Evolutionary conservation across 2,797 vertebrate genomes (phyloP), one percentile per base, ranked within the genome.

Genomic region (Spatula versicolor): DNA sequence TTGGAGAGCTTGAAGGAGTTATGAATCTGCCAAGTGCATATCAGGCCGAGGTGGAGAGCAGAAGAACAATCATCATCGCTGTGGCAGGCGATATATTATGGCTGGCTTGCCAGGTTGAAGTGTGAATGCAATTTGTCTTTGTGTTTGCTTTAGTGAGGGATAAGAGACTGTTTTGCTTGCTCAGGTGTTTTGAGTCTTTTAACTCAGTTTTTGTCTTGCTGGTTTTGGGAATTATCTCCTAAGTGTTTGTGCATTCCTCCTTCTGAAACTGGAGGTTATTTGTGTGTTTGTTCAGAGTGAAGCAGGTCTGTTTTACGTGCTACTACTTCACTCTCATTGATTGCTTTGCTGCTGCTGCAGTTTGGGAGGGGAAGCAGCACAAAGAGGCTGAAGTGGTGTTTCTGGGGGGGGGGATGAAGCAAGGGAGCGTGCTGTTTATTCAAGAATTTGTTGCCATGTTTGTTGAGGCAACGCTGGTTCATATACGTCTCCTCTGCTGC

Each of bases 181-280:
- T 95, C 95, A 94, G 89, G 95, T 94, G 92, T 95, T 97, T 86
- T 90, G 76, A 59, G 72, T 73, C 85, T 90, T 92, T 95, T 75
- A 82, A 87, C 89, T 88, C 73, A 86, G 62, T 88, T 73, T 95
- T 95, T 94, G 66, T 92, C 88, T 95, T 73, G 64, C 80, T 60
- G 45, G 81, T 64, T 64, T 92, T 95, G 82, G 75, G 88, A 93
- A 95, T 97, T 96, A 55, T 12, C 80, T 96, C 82, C 68, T 66
- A 88, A 92, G 90, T 86, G 83, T 92, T 96, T 95, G 84, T 94
- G 74, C 95, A 92, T 95, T 95, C 93, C 85, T 86, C 50, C 39
- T 83, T 15, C 74, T 90, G 83, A 90, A 88, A 86, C 66, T 79
- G 77, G 76, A 81, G 90, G 68, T 52, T 86, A 82, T 96, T 96